Conservation (phyloP, 2,797 vertebrate species). For the Schizopygopsis malacanthus region DNA sequence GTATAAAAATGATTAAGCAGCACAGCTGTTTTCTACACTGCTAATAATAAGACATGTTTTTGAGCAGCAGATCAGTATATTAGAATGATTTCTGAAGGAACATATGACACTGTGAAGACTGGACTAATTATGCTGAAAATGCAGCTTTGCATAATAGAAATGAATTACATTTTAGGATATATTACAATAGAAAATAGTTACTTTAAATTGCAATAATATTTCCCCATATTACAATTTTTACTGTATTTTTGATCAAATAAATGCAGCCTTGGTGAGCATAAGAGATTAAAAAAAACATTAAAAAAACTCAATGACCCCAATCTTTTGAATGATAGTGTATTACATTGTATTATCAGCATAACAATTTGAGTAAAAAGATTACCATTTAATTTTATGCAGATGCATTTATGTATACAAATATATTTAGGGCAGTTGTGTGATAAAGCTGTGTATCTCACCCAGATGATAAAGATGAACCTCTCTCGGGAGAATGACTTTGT, state of each 20-base stretch:
- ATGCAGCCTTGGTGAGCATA: background rate
- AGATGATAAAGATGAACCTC: slow-evolving; percentile 94
- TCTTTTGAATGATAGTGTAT: background rate
- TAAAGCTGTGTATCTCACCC: slow-evolving; percentile 40
- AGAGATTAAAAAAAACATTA: background rate
- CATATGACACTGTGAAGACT: background rate
- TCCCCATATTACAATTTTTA: background rate
- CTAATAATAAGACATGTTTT: background rate
- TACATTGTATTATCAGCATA: background rate
- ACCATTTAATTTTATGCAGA: background rate
- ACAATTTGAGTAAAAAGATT: background rate
- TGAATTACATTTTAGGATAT: background rate
- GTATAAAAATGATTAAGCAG: background rate
- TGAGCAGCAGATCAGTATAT: background rate
- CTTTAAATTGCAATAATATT: background rate
- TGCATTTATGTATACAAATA: background rate
- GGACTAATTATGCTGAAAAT: background rate
- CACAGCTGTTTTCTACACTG: background rate
- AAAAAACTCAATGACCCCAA: background rate
- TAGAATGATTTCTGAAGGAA: background rate
- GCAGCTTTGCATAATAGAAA: background rate
- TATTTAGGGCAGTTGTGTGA: background rate
- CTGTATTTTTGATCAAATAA: background rate
- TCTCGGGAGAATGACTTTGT: slow-evolving; percentile 90
- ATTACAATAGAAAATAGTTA: background rate